phyloP scores from a whole-genome alignment of 2,797 vertebrate genomes.

The Gymnocypris eckloni region DNA sequence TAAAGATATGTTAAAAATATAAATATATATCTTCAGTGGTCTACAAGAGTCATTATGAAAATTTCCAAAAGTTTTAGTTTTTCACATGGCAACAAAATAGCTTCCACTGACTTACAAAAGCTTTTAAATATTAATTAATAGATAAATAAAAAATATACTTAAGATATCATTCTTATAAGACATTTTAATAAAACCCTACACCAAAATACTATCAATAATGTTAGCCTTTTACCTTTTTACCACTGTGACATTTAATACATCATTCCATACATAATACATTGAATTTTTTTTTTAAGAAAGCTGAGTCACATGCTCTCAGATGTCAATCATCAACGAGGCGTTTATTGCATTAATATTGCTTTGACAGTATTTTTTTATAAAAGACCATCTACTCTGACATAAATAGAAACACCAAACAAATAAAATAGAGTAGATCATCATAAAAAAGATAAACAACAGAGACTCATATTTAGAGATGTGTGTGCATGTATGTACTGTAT shows the following conservation, averaged over 20 bases:
- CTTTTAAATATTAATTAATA: not conserved
- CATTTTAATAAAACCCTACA: not conserved
- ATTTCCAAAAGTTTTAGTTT: not conserved
- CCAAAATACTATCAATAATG: not conserved
- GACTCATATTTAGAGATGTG: conserved; percentile 36
- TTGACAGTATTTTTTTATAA: conserved; percentile 5
- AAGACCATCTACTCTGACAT: conserved; percentile 44
- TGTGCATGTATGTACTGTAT: conserved; percentile 13
- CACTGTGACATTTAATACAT: not conserved
- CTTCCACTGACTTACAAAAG: not conserved
- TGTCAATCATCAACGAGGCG: conserved; percentile 16
- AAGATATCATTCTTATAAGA: not conserved
- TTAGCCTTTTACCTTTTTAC: not conserved
- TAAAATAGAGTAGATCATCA: conserved; percentile 42
- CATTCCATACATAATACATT: not conserved
- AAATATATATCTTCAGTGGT: not conserved
- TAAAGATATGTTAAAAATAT: not conserved
- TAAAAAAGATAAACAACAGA: conserved; percentile 49
- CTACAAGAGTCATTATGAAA: not conserved
- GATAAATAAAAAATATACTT: not conserved
- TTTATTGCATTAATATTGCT: conserved; percentile 36
- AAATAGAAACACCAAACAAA: conserved; percentile 54
- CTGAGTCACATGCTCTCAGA: not conserved
- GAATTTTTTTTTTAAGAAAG: not conserved
- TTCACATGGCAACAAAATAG: not conserved